Evolutionary conservation across 2,888 invertebrate species (phyloP), one percentile per base, ranked within the genome.

Genomic region (Epinotia nisella): DNA sequence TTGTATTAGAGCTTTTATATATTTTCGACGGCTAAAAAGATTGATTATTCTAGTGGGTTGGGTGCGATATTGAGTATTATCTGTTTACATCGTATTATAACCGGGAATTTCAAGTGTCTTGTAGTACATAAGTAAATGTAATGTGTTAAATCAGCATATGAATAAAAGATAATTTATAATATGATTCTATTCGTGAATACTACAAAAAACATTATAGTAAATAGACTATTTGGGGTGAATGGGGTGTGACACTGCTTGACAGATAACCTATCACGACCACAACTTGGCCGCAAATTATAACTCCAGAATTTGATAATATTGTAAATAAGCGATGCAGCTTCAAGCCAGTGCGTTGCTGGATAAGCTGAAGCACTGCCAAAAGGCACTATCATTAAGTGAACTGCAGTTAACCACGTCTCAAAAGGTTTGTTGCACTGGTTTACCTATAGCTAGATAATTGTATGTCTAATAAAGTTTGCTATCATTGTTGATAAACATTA

Each of bases 401-500:
- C 88, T 95, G 78, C 91, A 94, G 75, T 88, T 96, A 79, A 94
- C 96, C 76, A 95, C 95, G 78, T 95, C 96, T 70, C 96, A 96
- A 90, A 96, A 96, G 95, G 96, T 97, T 87, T 78, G 78, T 80
- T 75, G 53, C 35, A 39, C 45, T 67, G 19, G 64, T 53, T 35
- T 35, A 35, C 35, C 35, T 60, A 19, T 55, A n/a, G 35, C 35
- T 9, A 35, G 49, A 11, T 51, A 55, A 60, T 60, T 60, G 39
- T 15, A 56, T 19, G 35, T 19, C 41, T 19, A 62, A 64, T 60
- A 35, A 55, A 66, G 53, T 69, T 70, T 35, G 45, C 21, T 19
- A 65, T 70, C 45, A 61, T 60, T 65, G 70, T 64, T 75, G 70
- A 70, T 70, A 66, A 74, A 74, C 60, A 70, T 58, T 62, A 61